Evolutionary conservation across 2,888 invertebrate genomes (phyloP).

Genomic region (Epistrophella euchroma): DNA sequence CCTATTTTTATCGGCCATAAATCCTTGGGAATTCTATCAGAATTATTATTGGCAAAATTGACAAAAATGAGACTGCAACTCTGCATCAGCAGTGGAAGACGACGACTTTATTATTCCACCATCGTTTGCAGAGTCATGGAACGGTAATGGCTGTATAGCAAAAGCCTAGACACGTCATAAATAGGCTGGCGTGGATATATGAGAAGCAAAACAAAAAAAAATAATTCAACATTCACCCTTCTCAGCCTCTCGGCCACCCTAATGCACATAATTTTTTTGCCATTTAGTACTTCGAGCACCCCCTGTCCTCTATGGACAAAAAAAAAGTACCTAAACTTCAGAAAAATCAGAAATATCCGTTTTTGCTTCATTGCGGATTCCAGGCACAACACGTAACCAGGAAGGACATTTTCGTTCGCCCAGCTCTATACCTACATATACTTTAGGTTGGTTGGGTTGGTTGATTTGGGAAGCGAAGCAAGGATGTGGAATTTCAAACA

Average conservation of each 20-base stretch:
- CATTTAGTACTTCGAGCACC: constrained; percentile 62
- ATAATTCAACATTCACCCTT: constrained; percentile 48
- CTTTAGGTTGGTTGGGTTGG: background rate
- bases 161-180: constrained; percentile 66
- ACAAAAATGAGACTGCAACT: constrained; percentile 67
- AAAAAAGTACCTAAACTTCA: constrained; percentile 42
- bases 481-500: constrained; percentile 75
- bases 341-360: constrained; percentile 76
- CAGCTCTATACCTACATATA: constrained; percentile 35
- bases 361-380: constrained; percentile 75
- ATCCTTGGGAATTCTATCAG: constrained; percentile 34
- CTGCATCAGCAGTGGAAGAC: constrained; percentile 38
- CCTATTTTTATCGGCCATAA: constrained; percentile 18
- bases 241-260: constrained; percentile 24
- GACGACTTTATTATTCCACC: constrained; percentile 54
- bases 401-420: constrained; percentile 70
- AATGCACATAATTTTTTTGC: constrained; percentile 72
- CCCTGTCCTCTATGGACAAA: background rate
- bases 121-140: constrained; percentile 63
- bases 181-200: constrained; percentile 30
- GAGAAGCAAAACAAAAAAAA: constrained; percentile 42
- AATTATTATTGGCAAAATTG: constrained; percentile 51
- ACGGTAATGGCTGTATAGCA: constrained; percentile 41
- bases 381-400: constrained; percentile 75
- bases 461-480: constrained; percentile 47